Base-by-base conservation (phyloP, 2,113 vertebrate genomes). In the Labrus mixtus region DNA sequence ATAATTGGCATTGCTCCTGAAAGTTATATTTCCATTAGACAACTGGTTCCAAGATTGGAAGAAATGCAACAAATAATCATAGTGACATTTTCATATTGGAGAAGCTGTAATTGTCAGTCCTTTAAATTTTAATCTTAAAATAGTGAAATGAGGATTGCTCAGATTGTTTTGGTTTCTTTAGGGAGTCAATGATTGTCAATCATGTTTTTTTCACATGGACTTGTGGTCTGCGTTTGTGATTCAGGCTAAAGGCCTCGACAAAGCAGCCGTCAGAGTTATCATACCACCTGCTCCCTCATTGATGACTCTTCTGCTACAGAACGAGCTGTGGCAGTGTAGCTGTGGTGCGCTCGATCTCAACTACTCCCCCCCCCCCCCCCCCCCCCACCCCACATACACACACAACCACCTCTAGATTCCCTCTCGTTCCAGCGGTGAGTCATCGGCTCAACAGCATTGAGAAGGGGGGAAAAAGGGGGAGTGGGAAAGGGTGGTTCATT, bases 351-450 rank as follows among this genome's bases (percentile, higher is more conserved):
- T 82, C 16, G 29, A 81, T 71, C 51, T 60, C 1, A 22, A 57
- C 78, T 57, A 54, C 68, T 78, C 60, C 8, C 64, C 11, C 19
- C 23, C 41, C 59, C 46, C 12, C 57, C 73, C 71, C 48, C 69
- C 11, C 10, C 43, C 1, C 9, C 56, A 9, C 2, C 29, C 4
- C 29, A 33, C 29, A 33, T 6, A 33, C 29, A 33, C 29, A 33
- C 29, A 6, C 29, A 33, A 60, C 46, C 16, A 58, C 76, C 74
- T 45, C 73, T 16, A 66, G 68, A 60, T 68, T 83, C 68, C 73
- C 66, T 81, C 76, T 90, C 4, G 51, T 74, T 89, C 84, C 85
- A 88, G 77, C 74, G 71, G 51, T 88, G 90, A 92, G 84, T 93
- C 92, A 89, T 92, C 78, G 55, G 56, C 86, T 84, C 83, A 67